A percentile compares a stretch with the other conserved stretches of the same genome.
Evolutionary conservation across 2,888 invertebrate species (phyloP).

Genomic region (Podabrus alpinus): DNA sequence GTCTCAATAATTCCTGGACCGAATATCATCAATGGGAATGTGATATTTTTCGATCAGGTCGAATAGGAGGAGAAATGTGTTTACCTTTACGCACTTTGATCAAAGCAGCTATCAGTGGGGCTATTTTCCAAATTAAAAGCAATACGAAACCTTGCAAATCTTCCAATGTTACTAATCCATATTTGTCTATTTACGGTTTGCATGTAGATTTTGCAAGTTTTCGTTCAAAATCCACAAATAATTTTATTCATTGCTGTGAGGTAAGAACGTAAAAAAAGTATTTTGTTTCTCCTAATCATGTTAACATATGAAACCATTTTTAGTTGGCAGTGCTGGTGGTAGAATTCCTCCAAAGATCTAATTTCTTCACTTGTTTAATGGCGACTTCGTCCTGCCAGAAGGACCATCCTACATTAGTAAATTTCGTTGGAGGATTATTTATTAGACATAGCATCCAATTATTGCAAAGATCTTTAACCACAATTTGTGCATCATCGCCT

Average conservation of each 20-base stretch:
- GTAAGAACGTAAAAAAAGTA: neutral
- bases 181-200: neutral
- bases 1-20: neutral
- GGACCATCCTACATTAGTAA: neutral
- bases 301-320: neutral
- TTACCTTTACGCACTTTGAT: neutral
- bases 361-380: neutral
- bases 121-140: neutral
- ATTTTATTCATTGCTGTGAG: neutral
- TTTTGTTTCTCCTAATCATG: neutral
- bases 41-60: neutral
- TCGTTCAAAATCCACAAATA: neutral
- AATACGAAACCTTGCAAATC: neutral
- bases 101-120: neutral
- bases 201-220: neutral
- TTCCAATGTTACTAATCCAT: neutral
- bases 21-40: neutral
- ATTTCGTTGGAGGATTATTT: neutral
- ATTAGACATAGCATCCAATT: neutral
- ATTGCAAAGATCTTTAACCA: neutral
- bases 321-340: neutral
- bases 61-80: neutral
- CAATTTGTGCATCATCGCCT: neutral
- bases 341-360: neutral
- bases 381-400: neutral